Evolutionary conservation across 2,113 vertebrate species (phyloP), one percentile per base, ranked within the genome.

Genomic region (Guaruba guarouba): DNA sequence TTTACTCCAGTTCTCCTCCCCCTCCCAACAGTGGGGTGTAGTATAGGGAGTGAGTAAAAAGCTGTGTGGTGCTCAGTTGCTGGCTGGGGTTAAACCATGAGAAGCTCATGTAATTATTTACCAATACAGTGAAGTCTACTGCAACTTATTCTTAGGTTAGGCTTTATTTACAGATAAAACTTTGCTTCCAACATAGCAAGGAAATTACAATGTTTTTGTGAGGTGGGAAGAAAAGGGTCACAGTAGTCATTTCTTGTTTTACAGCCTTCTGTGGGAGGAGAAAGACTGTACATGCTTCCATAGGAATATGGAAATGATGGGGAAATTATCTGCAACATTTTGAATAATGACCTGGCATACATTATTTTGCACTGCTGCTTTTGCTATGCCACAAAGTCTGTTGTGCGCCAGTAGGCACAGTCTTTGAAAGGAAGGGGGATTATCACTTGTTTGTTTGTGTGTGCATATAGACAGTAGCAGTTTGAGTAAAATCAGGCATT

Each of bases 211-310:
- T 52, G 62, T 73, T 91, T 52, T 67, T 88, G 55, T 94, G 86
- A 79, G 83, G 70, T 3, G 35, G 71, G 83, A 94, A 88, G 62
- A 92, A 94, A 86, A 91, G 76, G 83, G 94, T 97, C 96, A 84
- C 43, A 39, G 52, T 92, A 86, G 91, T 97, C 68, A 95, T 90
- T 77, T 54, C 86, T 94, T 94, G 81, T 73, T 94, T 88, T 94
- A 82, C 59, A 77, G 78, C n/a, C 77, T 88, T 79, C 33, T 69
- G 78, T 93, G 62, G 92, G 93, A 96, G 92, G 85, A 75, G 70
- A 93, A 90, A 87, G 78, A 86, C 64, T 84, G 69, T 27, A 79
- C 28, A 28, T 19, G 75, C 68, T 95, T 92, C 83, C 69, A 64
- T 35, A 95, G 88, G 88, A 94, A 94, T 39, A 6, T 68, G 81